Base-by-base conservation (phyloP, 2,888 invertebrate genomes). In the Drosophila nr. medialis region DNA sequence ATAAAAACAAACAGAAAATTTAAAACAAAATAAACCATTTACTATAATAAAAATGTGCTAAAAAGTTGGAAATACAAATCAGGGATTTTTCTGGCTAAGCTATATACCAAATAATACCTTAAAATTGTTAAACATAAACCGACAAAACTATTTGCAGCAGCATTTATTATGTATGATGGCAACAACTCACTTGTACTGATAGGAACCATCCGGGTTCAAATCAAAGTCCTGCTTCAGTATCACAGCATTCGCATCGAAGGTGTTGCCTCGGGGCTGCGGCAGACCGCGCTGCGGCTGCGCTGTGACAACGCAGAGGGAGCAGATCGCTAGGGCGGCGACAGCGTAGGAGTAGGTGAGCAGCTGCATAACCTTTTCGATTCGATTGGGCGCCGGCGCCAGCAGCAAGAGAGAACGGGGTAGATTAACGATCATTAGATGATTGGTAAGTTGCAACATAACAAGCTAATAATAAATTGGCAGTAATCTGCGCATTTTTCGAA, bases 141-240 rank as follows among this genome's bases (percentile, higher is more conserved):
- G 15, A 7, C 4, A 24, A 8, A 24, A 8, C 8, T 8, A 4
- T 24, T 4, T 15, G 15, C 24, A 45, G 2, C 24, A 8, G 15
- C 0, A 15, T 8, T 7, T 15, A 4, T 45, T 24, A 24, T 45
- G 7, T 8, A 24, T 15, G 4, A 2, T 24, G 15, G 24, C 45
- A 21, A 54, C 15, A 51, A 92, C 92, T 92, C 75, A 94, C 94
- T 93, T 93, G 91, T 94, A 94, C 55, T 92, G 92, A 82, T 94
- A 94, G 56, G 94, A 94, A 72, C 94, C 94, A 83, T 93, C 93
- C 68, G 93, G 93, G 88, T 94, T 94, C 60, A 93, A 91, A 80
- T 94, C 94, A 68, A 93, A 94, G 75, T 91, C 92, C 75, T 93
- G 93, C 83, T 93, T 94, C 59, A 94, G 81, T 81, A 94, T 94